Conservation (phyloP, 2,797 vertebrate species). For the Liparis tanakae region DNA sequence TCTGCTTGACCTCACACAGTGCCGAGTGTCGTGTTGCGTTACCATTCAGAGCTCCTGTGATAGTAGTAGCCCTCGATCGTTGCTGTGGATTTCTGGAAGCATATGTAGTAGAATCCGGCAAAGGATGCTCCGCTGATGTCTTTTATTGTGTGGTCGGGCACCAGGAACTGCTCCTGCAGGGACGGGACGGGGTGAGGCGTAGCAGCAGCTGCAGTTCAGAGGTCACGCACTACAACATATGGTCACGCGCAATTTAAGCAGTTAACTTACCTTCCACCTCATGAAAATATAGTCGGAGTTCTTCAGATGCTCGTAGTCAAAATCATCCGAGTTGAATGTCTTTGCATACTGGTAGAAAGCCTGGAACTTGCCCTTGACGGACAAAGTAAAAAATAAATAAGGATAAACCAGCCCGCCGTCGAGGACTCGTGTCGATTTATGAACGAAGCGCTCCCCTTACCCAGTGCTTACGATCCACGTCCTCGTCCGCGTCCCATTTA, state of each 20-base stretch:
- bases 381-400: constrained; percentile 13
- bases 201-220: constrained; percentile 2
- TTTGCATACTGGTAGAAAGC: constrained; percentile 99
- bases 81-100: constrained; percentile 99
- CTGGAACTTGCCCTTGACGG: constrained; percentile 93
- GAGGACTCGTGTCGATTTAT: background rate
- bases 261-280: constrained; percentile 94
- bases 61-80: constrained; percentile 98
- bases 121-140: constrained; percentile 99
- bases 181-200: background rate
- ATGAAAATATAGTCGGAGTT: constrained; percentile 98
- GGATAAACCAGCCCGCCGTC: background rate
- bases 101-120: constrained; percentile 99
- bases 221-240: background rate
- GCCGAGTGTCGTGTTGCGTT: constrained; percentile 52
- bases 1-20: constrained; percentile 2
- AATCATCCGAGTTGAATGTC: constrained; percentile 97
- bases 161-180: constrained; percentile 94
- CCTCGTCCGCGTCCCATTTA: constrained; percentile 98
- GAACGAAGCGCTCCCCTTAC: constrained; percentile 70
- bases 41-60: constrained; percentile 97
- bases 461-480: constrained; percentile 98
- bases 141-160: constrained; percentile 98
- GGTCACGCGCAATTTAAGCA: background rate
- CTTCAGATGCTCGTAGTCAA: constrained; percentile 96